Conservation (phyloP, 2,797 vertebrate genomes). For the Channallabes apus region DNA sequence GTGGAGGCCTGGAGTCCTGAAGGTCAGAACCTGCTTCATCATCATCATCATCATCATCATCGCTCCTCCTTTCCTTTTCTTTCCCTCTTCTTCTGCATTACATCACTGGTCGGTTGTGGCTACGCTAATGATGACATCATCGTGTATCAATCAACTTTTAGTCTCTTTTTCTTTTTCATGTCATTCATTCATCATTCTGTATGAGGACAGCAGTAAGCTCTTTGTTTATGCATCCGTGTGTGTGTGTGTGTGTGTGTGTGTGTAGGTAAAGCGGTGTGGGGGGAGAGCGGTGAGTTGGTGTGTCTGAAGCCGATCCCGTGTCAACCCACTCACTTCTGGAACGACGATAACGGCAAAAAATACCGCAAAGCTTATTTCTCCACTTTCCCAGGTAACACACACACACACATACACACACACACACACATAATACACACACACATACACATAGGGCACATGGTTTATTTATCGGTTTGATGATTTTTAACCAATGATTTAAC, state of each 20-base stretch:
- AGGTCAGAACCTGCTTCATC: slow-evolving; percentile 69
- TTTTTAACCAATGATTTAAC: neutral
- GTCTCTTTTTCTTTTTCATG: neutral
- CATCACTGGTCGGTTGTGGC: too few species aligned
- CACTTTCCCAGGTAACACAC: slow-evolving; percentile 85
- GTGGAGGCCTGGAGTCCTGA: slow-evolving; percentile 88
- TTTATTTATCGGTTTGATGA: too few species aligned
- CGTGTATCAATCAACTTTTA: neutral
- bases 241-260: slow-evolving; percentile 45
- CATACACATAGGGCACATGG: neutral
- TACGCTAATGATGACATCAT: too few species aligned
- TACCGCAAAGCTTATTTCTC: slow-evolving; percentile 96
- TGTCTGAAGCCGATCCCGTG: slow-evolving; percentile 92
- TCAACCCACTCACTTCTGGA: slow-evolving; percentile 97
- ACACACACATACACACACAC: too few species aligned
- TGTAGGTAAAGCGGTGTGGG: slow-evolving; percentile 89
- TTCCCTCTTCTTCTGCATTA: neutral
- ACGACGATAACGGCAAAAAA: slow-evolving; percentile 89
- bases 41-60: neutral
- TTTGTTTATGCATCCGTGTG: slow-evolving; percentile 10
- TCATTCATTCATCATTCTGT: neutral
- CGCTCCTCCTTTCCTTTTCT: neutral
- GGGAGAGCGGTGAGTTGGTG: slow-evolving; percentile 93
- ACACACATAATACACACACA: neutral
- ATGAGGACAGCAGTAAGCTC: too few species aligned